Base-by-base conservation (phyloP, 2,797 vertebrate species). In the Anas bernieri region DNA sequence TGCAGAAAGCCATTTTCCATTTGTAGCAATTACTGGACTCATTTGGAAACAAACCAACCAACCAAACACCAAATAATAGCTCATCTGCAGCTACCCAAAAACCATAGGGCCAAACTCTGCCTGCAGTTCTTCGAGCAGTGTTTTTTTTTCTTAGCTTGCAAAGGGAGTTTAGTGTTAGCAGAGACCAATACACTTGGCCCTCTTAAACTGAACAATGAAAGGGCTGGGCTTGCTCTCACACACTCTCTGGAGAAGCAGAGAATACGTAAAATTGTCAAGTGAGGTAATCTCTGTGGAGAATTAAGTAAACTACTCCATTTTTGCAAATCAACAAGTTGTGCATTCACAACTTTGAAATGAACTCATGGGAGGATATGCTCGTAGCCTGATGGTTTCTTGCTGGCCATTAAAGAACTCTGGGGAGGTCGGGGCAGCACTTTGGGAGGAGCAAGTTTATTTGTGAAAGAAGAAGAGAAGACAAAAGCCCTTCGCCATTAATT, bases 231-330 rank as follows among this genome's bases (percentile, higher is more conserved):
- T 83, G 69, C 52, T 56, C 79, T 87, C 75, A 80, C 45, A n/a
- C 16, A 12, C 17, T 73, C 64, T 75, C 43, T 3, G 2, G 58
- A 64, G 68, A 58, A 28, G 37, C 46, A 78, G 25, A 43, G 72
- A 85, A 61, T 56, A 83, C 35, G 37, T 66, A 82, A 88, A 91
- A 93, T 54, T 81, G 62, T 74, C 79, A 74, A 77, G 17, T 78
- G 85, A 93, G 63, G 66, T 50, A 81, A 82, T 67, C 86, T 83
- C 91, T 45, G 33, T 94, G 80, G 74, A 83, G 21, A 94, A 92
- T 67, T 91, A 94, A 92, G 28, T 78, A 80, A 95, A 95, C 69
- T 87, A 61, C 33, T 87, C 48, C 64, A 76, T 54, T 89, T 93
- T 56, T 81, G 82, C 62, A 94, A 82, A 77, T 73, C 70, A 84